Evolutionary conservation across 2,888 invertebrate species (phyloP).

Genomic region (Pseudococcus jackbeardsleyi): DNA sequence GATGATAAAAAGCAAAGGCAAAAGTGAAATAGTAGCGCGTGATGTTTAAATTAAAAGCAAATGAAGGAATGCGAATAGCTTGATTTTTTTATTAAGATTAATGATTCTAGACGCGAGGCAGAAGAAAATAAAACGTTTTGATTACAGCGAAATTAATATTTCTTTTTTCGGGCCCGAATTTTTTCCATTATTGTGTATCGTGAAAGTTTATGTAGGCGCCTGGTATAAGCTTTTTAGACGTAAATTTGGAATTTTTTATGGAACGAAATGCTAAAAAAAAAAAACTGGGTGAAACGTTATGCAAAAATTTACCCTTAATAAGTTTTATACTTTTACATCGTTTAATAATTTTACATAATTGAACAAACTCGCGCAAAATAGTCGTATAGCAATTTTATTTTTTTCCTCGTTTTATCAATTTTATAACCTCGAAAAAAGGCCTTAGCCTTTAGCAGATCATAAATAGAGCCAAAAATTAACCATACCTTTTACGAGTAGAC

Average conservation of each 20-base stretch:
- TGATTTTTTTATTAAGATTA: constrained; percentile 39
- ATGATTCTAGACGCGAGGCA: background rate
- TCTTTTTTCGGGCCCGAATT: background rate
- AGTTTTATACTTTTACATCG: background rate
- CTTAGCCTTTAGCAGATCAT: background rate
- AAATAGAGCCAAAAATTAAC: too few species aligned
- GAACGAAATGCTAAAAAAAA: background rate
- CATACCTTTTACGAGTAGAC: too few species aligned
- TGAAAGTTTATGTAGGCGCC: constrained; percentile 23
- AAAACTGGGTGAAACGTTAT: background rate
- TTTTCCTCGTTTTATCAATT: background rate
- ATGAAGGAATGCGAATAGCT: constrained; percentile 19
- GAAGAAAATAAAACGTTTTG: constrained; percentile 1
- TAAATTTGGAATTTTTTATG: background rate
- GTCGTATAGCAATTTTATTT: background rate
- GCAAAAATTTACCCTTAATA: too few species aligned
- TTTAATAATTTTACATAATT: background rate
- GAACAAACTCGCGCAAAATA: background rate
- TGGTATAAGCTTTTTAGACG: background rate
- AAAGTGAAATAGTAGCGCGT: constrained; percentile 47
- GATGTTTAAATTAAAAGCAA: constrained; percentile 36
- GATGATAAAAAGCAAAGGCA: constrained; percentile 24
- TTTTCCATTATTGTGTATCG: background rate
- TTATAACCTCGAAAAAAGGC: background rate
- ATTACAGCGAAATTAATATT: background rate